Percentiles rank a stretch among this genome's conserved stretches.
phyloP scores from a whole-genome alignment of 2,888 invertebrate species.

The Metopia argyrocephala region DNA sequence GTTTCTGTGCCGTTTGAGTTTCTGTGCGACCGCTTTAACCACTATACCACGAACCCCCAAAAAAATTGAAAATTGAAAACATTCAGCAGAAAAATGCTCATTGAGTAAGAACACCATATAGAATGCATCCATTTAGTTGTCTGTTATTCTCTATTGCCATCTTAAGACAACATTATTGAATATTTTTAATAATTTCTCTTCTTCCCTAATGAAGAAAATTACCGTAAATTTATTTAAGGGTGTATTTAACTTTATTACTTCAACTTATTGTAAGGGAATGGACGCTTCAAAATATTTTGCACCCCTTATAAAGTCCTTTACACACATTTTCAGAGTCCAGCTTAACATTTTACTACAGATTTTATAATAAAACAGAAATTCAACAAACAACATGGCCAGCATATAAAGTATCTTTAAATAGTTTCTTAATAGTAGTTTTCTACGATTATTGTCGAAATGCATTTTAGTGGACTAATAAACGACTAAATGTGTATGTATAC shows the following conservation, averaged over 20 bases:
- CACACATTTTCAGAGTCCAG: neutral
- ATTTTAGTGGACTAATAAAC: constrained; percentile 38
- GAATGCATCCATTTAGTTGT: neutral
- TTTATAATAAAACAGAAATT: neutral
- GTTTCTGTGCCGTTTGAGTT: too few species aligned
- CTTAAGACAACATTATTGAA: constrained; percentile 14
- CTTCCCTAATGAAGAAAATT: constrained; percentile 35
- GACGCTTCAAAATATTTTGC: constrained; percentile 16
- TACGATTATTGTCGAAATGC: constrained; percentile 14
- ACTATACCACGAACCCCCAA: too few species aligned
- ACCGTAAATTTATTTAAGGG: neutral
- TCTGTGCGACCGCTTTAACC: too few species aligned
- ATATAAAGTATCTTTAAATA: constrained; percentile 61
- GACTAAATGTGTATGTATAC: constrained; percentile 26
- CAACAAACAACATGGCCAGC: constrained; percentile 32
- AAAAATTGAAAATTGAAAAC: too few species aligned
- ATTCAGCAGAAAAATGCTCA: too few species aligned
- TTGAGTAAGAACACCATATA: neutral
- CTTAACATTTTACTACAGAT: neutral
- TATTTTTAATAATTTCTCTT: constrained; percentile 25
- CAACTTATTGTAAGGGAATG: constrained; percentile 16
- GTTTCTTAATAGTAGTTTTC: constrained; percentile 24
- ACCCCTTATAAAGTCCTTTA: neutral
- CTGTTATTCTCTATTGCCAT: neutral
- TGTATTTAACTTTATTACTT: constrained; percentile 39